Evolutionary conservation across 2,888 invertebrate genomes (phyloP).

Genomic region (Protonemura montana): DNA sequence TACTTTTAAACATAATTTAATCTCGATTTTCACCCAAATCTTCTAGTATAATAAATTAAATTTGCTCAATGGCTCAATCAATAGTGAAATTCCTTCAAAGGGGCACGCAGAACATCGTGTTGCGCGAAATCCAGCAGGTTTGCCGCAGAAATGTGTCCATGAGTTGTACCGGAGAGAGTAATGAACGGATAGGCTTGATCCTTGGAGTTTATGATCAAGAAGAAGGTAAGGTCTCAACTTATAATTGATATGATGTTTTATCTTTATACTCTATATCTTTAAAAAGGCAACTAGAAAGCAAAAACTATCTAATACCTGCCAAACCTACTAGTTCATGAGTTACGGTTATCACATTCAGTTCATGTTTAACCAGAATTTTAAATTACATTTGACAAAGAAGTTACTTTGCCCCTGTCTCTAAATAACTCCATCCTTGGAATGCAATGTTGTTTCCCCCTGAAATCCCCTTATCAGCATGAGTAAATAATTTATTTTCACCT

Average conservation of each 20-base stretch:
- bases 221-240: background rate
- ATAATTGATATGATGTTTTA: background rate
- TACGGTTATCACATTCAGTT: too few relatives aligned
- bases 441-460: too few relatives aligned
- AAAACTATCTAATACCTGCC: too few relatives aligned
- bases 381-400: too few relatives aligned
- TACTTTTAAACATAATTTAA: background rate
- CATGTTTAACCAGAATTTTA: too few relatives aligned
- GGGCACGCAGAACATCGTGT: background rate
- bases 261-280: too few relatives aligned
- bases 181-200: constrained; percentile 1
- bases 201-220: constrained; percentile 19
- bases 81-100: background rate
- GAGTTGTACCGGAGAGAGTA: constrained; percentile 23
- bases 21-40: background rate
- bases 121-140: background rate
- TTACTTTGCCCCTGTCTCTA: too few relatives aligned
- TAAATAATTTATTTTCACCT: too few relatives aligned
- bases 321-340: too few relatives aligned
- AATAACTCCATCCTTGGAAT: too few relatives aligned
- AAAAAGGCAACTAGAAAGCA: too few relatives aligned
- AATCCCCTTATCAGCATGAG: too few relatives aligned
- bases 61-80: background rate
- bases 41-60: background rate
- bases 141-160: background rate